Conservation (phyloP, 2,888 invertebrate genomes). For the Yponomeuta malinellus region DNA sequence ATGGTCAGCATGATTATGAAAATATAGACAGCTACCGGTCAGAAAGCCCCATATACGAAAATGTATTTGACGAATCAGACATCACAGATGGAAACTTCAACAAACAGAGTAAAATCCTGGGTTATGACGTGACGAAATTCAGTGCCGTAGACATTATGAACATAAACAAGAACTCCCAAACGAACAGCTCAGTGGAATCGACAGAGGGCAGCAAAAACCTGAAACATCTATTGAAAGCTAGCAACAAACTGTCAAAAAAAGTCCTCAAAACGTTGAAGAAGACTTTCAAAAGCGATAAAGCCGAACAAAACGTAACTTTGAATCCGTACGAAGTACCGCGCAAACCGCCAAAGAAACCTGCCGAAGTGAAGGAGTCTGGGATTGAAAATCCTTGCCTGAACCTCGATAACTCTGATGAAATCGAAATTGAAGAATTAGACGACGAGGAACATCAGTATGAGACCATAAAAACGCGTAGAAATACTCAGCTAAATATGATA, state of each 20-base stretch:
- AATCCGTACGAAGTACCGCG: constrained; percentile 70
- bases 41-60: constrained; percentile 62
- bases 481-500: constrained; percentile 61
- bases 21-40: constrained; percentile 54
- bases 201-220: constrained; percentile 52
- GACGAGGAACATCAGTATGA: constrained; percentile 63
- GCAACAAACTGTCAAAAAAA: constrained; percentile 61
- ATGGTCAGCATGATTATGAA: constrained; percentile 51
- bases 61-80: constrained; percentile 39
- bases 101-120: constrained; percentile 69
- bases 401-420: constrained; percentile 64
- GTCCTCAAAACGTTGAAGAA: constrained; percentile 64
- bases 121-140: constrained; percentile 63
- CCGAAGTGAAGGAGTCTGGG: constrained; percentile 46
- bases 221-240: constrained; percentile 52
- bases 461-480: constrained; percentile 60
- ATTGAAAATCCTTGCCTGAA: constrained; percentile 65
- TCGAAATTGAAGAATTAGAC: constrained; percentile 57
- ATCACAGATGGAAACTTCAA: constrained; percentile 37
- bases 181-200: constrained; percentile 50
- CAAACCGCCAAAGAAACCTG: constrained; percentile 49
- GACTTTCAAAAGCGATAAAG: constrained; percentile 62
- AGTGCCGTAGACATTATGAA: constrained; percentile 63
- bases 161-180: constrained; percentile 45
- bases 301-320: constrained; percentile 40